Evolutionary conservation across 2,113 vertebrate genomes (phyloP), one percentile per base, ranked within the genome.

Genomic region (Colinus virginianus): DNA sequence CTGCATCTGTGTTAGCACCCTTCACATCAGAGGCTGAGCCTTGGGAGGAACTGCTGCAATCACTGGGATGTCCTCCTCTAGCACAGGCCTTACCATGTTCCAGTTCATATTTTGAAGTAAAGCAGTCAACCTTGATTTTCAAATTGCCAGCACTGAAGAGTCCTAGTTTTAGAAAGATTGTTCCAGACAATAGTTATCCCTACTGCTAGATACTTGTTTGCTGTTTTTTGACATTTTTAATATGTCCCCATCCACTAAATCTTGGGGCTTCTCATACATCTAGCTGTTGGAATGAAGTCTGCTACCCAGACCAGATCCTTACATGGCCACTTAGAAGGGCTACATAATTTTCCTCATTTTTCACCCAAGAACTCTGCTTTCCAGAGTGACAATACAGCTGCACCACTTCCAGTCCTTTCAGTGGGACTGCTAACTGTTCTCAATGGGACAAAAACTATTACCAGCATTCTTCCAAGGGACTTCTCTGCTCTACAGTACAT

Each of bases 21-120:
- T 59, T 61, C 61, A 12, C 51, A 32, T 6, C 77, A 38, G 28
- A 0, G 0, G 23, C 2, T 0, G 2, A 22, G 7, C 70, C 78
- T 43, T 36, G 9, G 53, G 17, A 45, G 46, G 17, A 53, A 26
- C 68, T 86, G 79, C 55, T 81, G 84, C 80, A 59, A 2, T 59
- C 80, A 38, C 43, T 1, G 8, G 70, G 56, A 4, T 13, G 28
- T 75, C 63, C 53, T 80, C 48, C 87, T 66, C 51, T 30, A 36
- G 9, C 63, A 36, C 32, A 28, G 79, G 21, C 69, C 38, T 4
- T 43, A 23, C 3, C 5, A 20, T 49, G 53, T 53, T 30, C 43
- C 43, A 64, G 46, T 67, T 62, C 46, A 13, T 12, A 10, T 15
- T 49, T 62, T 67, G 74, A 19, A n/a, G 8, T 69, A 38, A 13